These are phyloP conservation scores for Trichogramma evanescens DNA, from an alignment of 2,888 invertebrate species.

Conservation along the genomic window DNA sequence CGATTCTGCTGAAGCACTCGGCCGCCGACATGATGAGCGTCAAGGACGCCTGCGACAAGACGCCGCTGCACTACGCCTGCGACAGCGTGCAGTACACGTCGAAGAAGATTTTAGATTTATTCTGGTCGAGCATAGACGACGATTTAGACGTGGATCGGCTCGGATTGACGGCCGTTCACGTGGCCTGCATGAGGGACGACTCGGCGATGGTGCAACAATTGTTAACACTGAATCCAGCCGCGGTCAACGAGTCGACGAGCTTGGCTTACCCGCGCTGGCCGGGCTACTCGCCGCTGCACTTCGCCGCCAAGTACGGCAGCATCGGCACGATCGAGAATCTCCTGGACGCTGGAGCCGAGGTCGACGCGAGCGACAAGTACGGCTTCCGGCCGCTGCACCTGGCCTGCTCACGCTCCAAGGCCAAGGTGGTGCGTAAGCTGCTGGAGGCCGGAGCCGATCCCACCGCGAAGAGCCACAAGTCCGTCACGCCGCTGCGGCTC, in stretches of 20 bases:
- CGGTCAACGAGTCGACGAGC: not conserved
- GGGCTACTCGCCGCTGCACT: conserved; percentile 3
- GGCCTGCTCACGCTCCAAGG: not conserved
- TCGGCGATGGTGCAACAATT: not conserved
- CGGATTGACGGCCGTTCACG: not conserved
- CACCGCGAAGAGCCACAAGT: not conserved
- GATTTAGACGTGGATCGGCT: not conserved
- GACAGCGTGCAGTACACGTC: not conserved
- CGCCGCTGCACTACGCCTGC: conserved; percentile 1
- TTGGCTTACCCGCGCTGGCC: not conserved
- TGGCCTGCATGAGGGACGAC: conserved; percentile 5
- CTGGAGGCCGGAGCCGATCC: not conserved
- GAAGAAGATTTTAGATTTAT: not conserved
- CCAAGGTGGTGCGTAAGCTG: not conserved
- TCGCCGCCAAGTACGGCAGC: not conserved
- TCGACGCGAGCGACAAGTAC: not conserved
- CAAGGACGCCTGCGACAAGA: not conserved
- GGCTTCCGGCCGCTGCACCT: conserved; percentile 9
- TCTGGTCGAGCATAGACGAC: not conserved
- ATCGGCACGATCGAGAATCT: not conserved
- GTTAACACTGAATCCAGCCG: not conserved
- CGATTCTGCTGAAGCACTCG: not conserved
- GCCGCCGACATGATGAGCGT: not conserved
- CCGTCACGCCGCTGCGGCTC: conserved; percentile 5
- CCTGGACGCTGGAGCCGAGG: not conserved